A percentile compares a stretch with the other conserved stretches of the same genome.
These are phyloP conservation scores for Piscicola geometra DNA, from an alignment of 2,888 invertebrate genomes.

Conservation along the genomic window DNA sequence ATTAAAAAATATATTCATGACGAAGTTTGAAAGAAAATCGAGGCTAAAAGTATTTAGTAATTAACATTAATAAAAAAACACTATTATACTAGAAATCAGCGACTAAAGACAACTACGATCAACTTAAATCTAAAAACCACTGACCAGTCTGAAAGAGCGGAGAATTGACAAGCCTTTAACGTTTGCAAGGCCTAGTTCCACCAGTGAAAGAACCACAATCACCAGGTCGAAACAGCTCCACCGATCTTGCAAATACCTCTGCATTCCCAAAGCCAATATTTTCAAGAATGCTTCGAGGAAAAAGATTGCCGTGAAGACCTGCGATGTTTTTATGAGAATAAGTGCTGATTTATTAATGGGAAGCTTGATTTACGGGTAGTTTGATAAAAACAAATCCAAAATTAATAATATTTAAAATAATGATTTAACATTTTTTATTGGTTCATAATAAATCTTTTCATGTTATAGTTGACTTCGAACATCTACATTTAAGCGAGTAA, in stretches of 20 bases:
- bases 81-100: no score
- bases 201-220: slow-evolving; percentile 87
- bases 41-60: background rate
- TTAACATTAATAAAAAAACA: no score
- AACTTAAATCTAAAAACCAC: background rate
- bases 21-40: no score
- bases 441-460: no score
- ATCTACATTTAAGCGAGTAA: no score
- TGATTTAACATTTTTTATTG: no score
- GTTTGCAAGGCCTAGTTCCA: slow-evolving; percentile 87
- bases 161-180: slow-evolving; percentile 94
- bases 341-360: background rate
- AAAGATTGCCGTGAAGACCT: slow-evolving; percentile 97
- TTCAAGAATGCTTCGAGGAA: slow-evolving; percentile 90
- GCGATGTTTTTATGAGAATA: no score
- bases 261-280: slow-evolving; percentile 91
- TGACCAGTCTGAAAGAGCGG: slow-evolving; percentile 94
- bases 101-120: background rate
- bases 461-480: no score
- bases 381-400: no score
- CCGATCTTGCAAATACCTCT: slow-evolving; percentile 93
- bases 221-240: slow-evolving; percentile 99
- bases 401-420: no score
- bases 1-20: background rate
- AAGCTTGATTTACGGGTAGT: background rate